phyloP scores from a whole-genome alignment of 2,113 vertebrate genomes.

The Rattus rattus region DNA sequence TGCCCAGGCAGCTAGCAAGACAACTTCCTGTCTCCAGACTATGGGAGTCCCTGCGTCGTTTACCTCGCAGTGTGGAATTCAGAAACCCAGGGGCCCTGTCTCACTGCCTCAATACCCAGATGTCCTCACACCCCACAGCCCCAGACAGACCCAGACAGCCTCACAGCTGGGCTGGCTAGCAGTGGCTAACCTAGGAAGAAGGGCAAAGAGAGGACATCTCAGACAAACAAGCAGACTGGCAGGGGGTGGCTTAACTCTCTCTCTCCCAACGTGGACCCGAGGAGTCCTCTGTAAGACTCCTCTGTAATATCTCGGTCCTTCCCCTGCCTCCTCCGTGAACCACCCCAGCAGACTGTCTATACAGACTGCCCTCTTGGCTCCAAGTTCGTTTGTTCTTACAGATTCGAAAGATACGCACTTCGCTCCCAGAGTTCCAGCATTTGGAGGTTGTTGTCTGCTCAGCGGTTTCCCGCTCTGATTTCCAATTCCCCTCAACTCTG shows the following conservation, averaged over 20 bases:
- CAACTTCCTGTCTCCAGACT: rapidly evolving
- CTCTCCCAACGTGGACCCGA: not conserved
- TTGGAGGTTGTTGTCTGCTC: not conserved
- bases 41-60: not conserved
- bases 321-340: not conserved
- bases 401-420: not conserved
- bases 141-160: conserved; percentile 72
- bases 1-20: not conserved
- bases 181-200: not conserved
- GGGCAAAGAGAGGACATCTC: conserved; percentile 52
- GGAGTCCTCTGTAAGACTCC: not conserved
- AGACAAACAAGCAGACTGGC: not conserved
- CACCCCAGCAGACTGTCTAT: not conserved
- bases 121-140: conserved; percentile 51
- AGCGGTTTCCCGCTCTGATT: not conserved
- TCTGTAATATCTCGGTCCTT: not conserved
- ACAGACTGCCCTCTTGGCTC: not conserved
- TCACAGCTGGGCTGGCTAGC: conserved; percentile 53
- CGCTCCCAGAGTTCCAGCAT: not conserved
- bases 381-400: not conserved
- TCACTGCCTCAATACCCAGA: not conserved
- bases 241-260: conserved; percentile 22
- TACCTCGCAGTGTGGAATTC: not conserved
- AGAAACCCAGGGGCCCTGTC: not conserved
- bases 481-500: not conserved